Base-by-base conservation (phyloP, 1,140 invertebrate species). In the Bursaphelenchus mucronatus region DNA sequence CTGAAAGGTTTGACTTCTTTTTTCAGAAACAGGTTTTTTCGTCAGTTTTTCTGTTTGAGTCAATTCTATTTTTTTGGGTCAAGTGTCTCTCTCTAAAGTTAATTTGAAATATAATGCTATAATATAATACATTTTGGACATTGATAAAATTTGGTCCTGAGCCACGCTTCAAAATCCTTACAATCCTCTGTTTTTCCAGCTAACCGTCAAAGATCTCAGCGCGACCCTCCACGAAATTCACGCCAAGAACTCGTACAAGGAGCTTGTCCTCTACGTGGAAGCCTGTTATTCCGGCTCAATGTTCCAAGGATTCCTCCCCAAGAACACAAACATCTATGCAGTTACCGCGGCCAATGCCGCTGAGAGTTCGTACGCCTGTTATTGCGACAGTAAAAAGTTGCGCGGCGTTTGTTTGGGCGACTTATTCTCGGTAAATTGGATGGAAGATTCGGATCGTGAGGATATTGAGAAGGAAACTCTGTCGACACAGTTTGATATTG, bases 281-380 rank as follows among this genome's bases (percentile, higher is more conserved):
- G 69, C 87, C 11, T 88, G 87, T 81, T 86, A 88, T 76, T 87
- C 86, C 50, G 87, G 87, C 8, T 87, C 87, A 0, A 88, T 88
- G 86, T 88, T 88, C 81, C 78, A 86, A 46, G 80, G 83, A 50
- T 70, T 87, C n/a, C 80, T 88, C 17, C 81, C 84, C 0, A 76
- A 82, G 30, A 81, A 86, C 70, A 83, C 72, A n/a, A 67, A 85
- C 58, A 87, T 88, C 52, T 87, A 85, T 81, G 87, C 85, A 8
- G 84, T 87, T n/a, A 87, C 88, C 45, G 87, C 87, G 51, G 84
- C 88, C 8, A 87, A 87, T 78, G 69, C 82, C 1, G 66, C 83
- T 8, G 86, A 88, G 45, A 65, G 63, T 44, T 76, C 72, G 10
- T 81, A 68, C 70, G 77, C 71, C 15, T 79, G 80, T 43, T 82